A percentile compares a stretch with the other conserved stretches of the same genome.
phyloP scores from a whole-genome alignment of 2,113 vertebrate genomes.

The Sterrhoptilus dennistouni region DNA sequence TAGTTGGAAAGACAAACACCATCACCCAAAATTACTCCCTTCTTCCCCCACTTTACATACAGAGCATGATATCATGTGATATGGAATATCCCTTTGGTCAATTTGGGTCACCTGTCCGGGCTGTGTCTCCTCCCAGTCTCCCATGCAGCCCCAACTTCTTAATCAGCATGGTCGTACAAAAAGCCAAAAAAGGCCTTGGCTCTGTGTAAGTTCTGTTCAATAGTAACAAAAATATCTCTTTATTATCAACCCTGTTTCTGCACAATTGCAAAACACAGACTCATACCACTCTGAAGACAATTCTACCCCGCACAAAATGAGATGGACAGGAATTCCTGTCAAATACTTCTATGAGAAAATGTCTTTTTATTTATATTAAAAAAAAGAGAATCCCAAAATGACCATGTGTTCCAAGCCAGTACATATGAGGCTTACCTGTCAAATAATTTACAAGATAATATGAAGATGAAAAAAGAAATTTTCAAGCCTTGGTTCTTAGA shows the following conservation, averaged over 20 bases:
- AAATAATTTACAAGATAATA: neutral
- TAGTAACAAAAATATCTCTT: neutral
- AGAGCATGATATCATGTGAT: neutral
- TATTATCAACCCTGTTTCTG: neutral
- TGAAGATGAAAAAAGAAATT: neutral
- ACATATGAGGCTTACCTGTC: neutral
- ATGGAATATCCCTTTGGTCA: neutral
- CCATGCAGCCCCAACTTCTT: neutral
- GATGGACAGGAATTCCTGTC: neutral
- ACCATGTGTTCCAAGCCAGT: neutral
- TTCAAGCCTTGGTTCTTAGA: neutral
- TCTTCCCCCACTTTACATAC: neutral
- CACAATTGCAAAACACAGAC: neutral
- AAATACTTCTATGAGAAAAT: neutral
- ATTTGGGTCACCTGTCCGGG: neutral
- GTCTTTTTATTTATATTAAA: rapidly evolving
- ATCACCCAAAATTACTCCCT: neutral
- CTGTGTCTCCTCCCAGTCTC: neutral
- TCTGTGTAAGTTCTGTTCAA: neutral
- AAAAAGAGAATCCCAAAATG: neutral
- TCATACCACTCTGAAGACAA: neutral
- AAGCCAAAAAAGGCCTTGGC: neutral
- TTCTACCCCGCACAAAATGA: neutral
- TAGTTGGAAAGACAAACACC: no score
- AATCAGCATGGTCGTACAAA: rapidly evolving